A percentile compares a stretch with the other conserved stretches of the same genome.
Evolutionary conservation across 1,140 invertebrate genomes (phyloP).

Genomic region (Rhagoletis pomonella): DNA sequence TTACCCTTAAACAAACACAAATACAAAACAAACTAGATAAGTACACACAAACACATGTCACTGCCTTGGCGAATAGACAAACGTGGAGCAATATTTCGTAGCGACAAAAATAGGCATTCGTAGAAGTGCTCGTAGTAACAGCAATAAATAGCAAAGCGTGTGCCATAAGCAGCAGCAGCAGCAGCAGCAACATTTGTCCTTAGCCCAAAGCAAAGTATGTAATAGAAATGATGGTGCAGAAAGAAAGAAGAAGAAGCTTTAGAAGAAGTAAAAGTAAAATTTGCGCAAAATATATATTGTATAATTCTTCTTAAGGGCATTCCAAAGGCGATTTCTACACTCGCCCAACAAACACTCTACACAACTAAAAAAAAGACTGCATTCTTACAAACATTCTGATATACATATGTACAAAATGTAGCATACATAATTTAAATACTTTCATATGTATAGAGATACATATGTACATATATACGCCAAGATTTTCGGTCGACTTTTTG

Average conservation of each 20-base stretch:
- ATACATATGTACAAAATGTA: not conserved
- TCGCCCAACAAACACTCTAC: not conserved
- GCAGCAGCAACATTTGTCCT: conserved; percentile 55
- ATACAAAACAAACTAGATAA: not conserved
- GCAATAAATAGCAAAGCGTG: conserved; percentile 46
- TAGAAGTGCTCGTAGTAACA: conserved; percentile 22
- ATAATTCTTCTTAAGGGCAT: conserved; percentile 73
- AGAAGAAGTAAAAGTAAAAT: conserved; percentile 3
- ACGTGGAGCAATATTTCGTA: not conserved
- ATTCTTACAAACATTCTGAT: not conserved
- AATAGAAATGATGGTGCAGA: not conserved
- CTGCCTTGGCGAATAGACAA: not conserved
- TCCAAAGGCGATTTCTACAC: conserved; percentile 71
- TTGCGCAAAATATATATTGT: conserved; percentile 45
- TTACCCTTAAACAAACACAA: conserved; percentile 23
- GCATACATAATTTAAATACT: no score
- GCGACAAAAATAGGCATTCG: conserved; percentile 42
- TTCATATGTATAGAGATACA: not conserved
- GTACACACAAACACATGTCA: not conserved
- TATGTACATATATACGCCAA: not conserved
- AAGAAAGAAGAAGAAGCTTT: conserved; percentile 14
- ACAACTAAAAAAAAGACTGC: not conserved
- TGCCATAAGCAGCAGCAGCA: not conserved
- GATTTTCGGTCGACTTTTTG: no score
- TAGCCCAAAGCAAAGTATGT: conserved; percentile 37